Evolutionary conservation across 2,797 vertebrate genomes (phyloP), one percentile per base, ranked within the genome.

Genomic region (Clangula hyemalis): DNA sequence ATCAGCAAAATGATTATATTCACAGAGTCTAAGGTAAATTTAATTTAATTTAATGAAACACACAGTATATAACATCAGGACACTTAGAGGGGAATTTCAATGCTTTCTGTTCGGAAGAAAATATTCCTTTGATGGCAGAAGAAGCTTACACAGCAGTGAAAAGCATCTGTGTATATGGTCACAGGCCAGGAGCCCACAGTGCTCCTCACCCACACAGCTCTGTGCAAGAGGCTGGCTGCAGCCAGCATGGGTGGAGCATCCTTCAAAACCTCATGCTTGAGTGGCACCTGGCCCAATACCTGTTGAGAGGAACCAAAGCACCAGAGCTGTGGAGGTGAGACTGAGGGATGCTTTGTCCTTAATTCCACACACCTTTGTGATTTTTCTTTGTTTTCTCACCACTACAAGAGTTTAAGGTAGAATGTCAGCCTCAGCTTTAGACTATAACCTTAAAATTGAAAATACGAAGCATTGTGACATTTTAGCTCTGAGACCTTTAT

Each of bases 401-500:
- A 10, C 82, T 89, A 36, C 5, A 5, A 77, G 93, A 97, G 95
- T 91, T 96, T 91, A 97, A 86, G 87, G 93, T 58, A 77, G 96
- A 97, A 97, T 98, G 96, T 97, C 97, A 98, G 78, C 94, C 88
- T 97, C 70, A 78, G 92, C 51, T 97, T 94, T 93, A 91, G 90
- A 97, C 95, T 94, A 80, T 91, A 93, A 65, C 86, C 89, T 90
- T 95, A 96, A 97, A 98, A 97, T 89, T 93, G 94, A 97, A 97
- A 98, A 97, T 97, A 97, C 97, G 96, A 96, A 95, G 90, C 92
- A 79, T 38, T 96, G 96, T 98, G 98, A 98, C 97, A 98, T 98
- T 98, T 98, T 97, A 97, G 93, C 70, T 96, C 73, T 89, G 92
- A 96, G 97, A 97, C 97, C 95, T 98, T 98, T 89, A 69, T 92